Evolutionary conservation across 2,888 invertebrate genomes (phyloP).

Genomic region (Bhutanitis thaidina): DNA sequence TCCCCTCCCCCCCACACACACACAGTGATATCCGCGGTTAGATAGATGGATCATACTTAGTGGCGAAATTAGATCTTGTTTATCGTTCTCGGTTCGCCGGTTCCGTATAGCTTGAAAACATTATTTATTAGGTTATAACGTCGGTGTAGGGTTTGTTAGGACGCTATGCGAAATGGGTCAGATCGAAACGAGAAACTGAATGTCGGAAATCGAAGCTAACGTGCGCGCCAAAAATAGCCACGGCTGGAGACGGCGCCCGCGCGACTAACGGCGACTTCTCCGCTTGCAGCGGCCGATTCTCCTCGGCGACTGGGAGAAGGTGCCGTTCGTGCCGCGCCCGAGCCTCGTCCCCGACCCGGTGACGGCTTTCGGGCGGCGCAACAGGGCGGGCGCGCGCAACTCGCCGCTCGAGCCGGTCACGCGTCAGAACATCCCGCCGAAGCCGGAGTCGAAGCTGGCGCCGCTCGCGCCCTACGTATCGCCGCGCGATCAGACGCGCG

Average conservation of each 20-base stretch:
- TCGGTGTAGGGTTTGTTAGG: slow-evolving; percentile 30
- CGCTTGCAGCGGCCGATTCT: slow-evolving; percentile 85
- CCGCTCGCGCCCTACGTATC: slow-evolving; percentile 85
- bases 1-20: slow-evolving; percentile 36
- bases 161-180: slow-evolving; percentile 65
- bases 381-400: slow-evolving; percentile 66
- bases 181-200: slow-evolving; percentile 53
- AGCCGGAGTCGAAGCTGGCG: slow-evolving; percentile 77
- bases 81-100: slow-evolving; percentile 27
- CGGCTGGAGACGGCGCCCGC: slow-evolving; percentile 71
- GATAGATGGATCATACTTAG: too few species aligned
- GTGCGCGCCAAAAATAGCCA: slow-evolving; percentile 81
- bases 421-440: slow-evolving; percentile 82
- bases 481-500: slow-evolving; percentile 83
- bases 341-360: slow-evolving; percentile 91
- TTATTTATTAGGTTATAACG: slow-evolving; percentile 50
- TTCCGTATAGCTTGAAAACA: slow-evolving; percentile 56
- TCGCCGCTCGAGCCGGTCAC: slow-evolving; percentile 77
- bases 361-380: slow-evolving; percentile 89
- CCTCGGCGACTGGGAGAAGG: slow-evolving; percentile 92
- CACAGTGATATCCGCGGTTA: slow-evolving; percentile 32
- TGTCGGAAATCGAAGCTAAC: slow-evolving; percentile 65
- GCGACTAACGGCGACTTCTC: slow-evolving; percentile 76
- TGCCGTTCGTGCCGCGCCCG: slow-evolving; percentile 91
- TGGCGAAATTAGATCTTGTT: slow-evolving; percentile 34